A percentile compares a stretch with the other conserved stretches of the same genome.
Conservation (phyloP, 2,888 invertebrate species). For the Platerodrilus igneus region DNA sequence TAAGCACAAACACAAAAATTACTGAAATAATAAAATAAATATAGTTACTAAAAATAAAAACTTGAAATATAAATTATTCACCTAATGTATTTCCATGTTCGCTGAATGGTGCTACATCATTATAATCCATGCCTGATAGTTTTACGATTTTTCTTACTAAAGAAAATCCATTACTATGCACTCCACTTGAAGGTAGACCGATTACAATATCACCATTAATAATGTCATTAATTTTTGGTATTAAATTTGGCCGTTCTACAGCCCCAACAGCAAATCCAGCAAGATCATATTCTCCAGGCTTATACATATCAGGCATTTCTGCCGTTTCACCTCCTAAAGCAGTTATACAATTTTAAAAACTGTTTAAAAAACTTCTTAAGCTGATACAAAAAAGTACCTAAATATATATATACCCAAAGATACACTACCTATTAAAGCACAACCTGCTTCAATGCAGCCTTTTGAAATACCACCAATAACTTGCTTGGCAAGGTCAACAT, state of each 20-base stretch:
- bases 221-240: conserved; percentile 66
- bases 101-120: conserved; percentile 70
- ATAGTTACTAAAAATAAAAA: too few species aligned
- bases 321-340: conserved; percentile 87
- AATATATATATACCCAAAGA: background rate
- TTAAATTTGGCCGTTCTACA: conserved; percentile 68
- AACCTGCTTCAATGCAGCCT: conserved; percentile 81
- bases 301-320: conserved; percentile 95
- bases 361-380: too few species aligned
- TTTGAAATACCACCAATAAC: conserved; percentile 84
- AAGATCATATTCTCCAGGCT: conserved; percentile 82
- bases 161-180: conserved; percentile 95
- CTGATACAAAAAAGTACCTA: conserved; percentile 7
- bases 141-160: conserved; percentile 76
- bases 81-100: conserved; percentile 54
- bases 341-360: background rate
- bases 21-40: background rate
- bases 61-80: conserved; percentile 8
- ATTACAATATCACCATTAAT: conserved; percentile 74
- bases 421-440: conserved; percentile 78
- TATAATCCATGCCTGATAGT: conserved; percentile 59
- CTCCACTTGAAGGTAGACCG: conserved; percentile 82
- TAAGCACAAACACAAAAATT: too few species aligned
- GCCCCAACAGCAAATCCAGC: conserved; percentile 96
- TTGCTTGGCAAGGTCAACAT: conserved; percentile 68